Conservation (phyloP, 2,113 vertebrate species). For the Conger conger region DNA sequence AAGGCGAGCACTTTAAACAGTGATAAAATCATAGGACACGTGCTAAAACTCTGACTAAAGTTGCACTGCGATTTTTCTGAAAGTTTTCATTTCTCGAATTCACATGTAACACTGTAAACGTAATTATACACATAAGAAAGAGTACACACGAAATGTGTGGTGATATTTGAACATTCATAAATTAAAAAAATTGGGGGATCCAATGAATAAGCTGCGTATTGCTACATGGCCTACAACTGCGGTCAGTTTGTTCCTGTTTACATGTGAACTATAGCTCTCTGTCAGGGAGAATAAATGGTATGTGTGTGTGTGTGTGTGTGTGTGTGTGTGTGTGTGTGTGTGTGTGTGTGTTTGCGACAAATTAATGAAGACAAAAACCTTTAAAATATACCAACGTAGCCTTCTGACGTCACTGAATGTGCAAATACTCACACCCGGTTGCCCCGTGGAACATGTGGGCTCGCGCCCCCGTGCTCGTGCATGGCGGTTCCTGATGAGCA, state of each 20-base stretch:
- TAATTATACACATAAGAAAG: conserved; percentile 31
- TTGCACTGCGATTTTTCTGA: conserved; percentile 18
- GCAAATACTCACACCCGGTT: background rate
- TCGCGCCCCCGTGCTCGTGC: background rate
- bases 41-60: conserved; percentile 5
- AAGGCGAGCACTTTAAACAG: conserved; percentile 24
- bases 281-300: conserved; percentile 13
- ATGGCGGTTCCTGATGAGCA: background rate
- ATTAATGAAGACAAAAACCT: background rate
- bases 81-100: conserved; percentile 23
- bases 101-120: conserved; percentile 26
- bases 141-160: conserved; percentile 18
- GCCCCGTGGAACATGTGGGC: background rate
- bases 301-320: too few species aligned
- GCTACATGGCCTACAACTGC: conserved; percentile 21
- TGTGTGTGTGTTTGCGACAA: too few species aligned
- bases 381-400: background rate
- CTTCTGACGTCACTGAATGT: conserved; percentile 10
- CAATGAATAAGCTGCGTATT: conserved; percentile 25
- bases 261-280: conserved; percentile 27
- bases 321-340: too few species aligned
- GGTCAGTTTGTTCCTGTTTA: conserved; percentile 12
- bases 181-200: conserved; percentile 21
- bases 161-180: conserved; percentile 16
- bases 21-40: conserved; percentile 15